Evolutionary conservation across 2,888 invertebrate genomes (phyloP), one percentile per base, ranked within the genome.

Genomic region (Hyles lineata): DNA sequence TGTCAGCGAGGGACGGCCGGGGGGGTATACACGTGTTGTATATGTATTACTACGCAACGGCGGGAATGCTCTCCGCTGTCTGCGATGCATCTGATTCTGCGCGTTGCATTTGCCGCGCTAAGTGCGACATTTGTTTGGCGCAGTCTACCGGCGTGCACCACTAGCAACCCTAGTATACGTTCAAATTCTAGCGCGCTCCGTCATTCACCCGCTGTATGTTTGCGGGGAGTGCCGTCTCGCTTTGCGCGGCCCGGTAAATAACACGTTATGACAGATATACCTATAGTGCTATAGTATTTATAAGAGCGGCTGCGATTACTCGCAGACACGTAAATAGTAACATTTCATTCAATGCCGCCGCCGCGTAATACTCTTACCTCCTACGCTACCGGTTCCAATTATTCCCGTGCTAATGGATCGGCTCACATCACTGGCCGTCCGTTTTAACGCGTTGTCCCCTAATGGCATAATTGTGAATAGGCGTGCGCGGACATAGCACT

Each of bases 51-150:
- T 79, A 78, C 75, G 76, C 70, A 75, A 79, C 74, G 76, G 70
- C 75, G 77, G 77, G 78, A 80, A 76, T 75, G 79, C 82, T 74
- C 80, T 76, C 75, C 76, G 75, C 77, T 76, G 73, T 71, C 75
- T 59, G 71, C 77, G 80, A 73, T 86, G 87, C 88, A 85, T 79
- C 76, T 79, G 79, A 87, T 85, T 87, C 84, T 89, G 88, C 87
- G 85, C 89, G 77, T 75, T 88, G 88, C 87, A 87, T 59, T 75
- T 74, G 70, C 61, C 73, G 72, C 75, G 74, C 74, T 81, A 32
- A 61, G 61, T 70, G 61, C 58, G 72, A 70, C 70, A 60, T 59
- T 69, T 50, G 67, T 35, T 50, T 67, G 72, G 43, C 69, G 72
- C 21, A 70, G 35, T 43, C 60, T 7, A 43, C 70, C 35, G 35